phyloP scores from a whole-genome alignment of 2,888 invertebrate species.

The Magallana nippona region DNA sequence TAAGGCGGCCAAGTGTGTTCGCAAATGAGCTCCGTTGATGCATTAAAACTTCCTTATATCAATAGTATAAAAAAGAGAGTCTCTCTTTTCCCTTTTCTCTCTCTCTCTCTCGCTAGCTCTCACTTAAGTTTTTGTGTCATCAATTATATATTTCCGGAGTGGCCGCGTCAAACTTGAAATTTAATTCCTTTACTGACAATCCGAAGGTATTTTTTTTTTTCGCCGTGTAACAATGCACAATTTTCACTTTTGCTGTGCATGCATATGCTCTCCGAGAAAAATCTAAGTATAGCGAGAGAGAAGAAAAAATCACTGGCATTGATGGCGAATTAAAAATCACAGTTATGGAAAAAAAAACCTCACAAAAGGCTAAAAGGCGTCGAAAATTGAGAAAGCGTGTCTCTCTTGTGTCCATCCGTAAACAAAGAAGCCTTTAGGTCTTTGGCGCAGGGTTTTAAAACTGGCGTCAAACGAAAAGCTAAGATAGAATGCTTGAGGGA shows the following conservation, averaged over 20 bases:
- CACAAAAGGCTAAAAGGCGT: constrained; percentile 3
- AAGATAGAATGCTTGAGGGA: not conserved
- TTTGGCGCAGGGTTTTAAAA: constrained; percentile 1
- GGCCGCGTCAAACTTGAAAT: not conserved
- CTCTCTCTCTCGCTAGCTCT: not conserved
- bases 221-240: not conserved
- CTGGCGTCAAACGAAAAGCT: not conserved
- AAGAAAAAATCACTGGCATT: not conserved
- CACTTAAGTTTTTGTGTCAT: constrained; percentile 34
- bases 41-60: constrained; percentile 33
- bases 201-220: not conserved
- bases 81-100: too few species aligned
- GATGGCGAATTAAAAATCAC: not conserved
- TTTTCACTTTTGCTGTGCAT: not conserved
- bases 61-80: not conserved
- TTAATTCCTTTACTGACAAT: not conserved
- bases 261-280: too few species aligned
- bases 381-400: not conserved
- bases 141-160: constrained; percentile 13
- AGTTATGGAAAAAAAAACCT: not conserved
- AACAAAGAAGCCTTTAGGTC: not conserved
- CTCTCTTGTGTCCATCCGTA: not conserved
- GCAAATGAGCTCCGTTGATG: not conserved
- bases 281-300: too few species aligned
- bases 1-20: not conserved